phyloP scores from a whole-genome alignment of 2,797 vertebrate species.

The Bryconaethiops microstoma region DNA sequence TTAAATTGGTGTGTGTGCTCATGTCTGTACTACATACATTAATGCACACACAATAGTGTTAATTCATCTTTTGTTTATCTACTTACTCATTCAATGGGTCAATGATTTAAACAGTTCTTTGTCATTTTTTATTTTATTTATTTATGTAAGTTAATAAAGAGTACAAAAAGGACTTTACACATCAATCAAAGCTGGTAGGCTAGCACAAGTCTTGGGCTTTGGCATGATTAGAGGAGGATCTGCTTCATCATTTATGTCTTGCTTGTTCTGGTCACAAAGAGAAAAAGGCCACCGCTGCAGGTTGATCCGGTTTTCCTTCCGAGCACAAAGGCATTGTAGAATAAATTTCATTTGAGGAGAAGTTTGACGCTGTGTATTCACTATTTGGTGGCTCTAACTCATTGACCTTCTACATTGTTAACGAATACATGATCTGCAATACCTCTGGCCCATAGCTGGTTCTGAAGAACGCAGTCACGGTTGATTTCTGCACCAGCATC shows the following conservation, averaged over 20 bases:
- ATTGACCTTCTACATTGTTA: neutral
- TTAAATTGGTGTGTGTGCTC: no score
- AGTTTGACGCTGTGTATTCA: neutral
- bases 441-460: conserved; percentile 12
- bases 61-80: no score
- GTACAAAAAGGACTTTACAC: neutral
- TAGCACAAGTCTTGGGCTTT: neutral
- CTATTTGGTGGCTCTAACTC: neutral
- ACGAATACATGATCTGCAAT: neutral
- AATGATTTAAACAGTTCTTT: no score
- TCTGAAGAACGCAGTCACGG: conserved; percentile 18
- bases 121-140: no score
- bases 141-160: no score
- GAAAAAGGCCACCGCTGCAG: neutral
- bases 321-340: neutral
- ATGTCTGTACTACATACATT: no score
- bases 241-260: neutral
- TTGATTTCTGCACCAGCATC: conserved; percentile 1
- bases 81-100: no score
- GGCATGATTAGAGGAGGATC: neutral
- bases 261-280: neutral
- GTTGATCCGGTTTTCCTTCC: neutral
- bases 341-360: neutral
- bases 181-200: neutral
- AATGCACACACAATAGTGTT: no score